Conservation (phyloP, 2,888 invertebrate species). For the Diabrotica balteata region DNA sequence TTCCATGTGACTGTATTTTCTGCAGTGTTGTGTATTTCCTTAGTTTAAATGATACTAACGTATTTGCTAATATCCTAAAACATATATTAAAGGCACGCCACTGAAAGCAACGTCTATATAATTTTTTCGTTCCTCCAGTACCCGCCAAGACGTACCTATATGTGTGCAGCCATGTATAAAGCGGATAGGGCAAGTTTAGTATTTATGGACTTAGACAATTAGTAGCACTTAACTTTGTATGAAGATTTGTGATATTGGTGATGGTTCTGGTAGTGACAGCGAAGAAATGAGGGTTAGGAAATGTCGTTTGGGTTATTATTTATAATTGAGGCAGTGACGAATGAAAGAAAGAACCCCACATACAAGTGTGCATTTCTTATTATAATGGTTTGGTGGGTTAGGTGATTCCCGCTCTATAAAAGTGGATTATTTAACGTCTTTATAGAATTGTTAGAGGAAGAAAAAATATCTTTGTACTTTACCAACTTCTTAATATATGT, state of each 20-base stretch:
- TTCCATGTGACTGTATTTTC: too few relatives aligned
- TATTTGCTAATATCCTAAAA: too few relatives aligned
- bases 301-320: conserved; percentile 5
- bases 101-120: conserved; percentile 2
- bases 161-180: conserved; percentile 41
- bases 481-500: too few relatives aligned
- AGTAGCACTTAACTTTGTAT: conserved; percentile 48
- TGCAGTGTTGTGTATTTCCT: too few relatives aligned
- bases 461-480: too few relatives aligned
- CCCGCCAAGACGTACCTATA: conserved; percentile 29
- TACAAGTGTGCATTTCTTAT: conserved; percentile 1
- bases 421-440: background rate
- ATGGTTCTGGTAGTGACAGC: conserved; percentile 8
- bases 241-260: conserved; percentile 23
- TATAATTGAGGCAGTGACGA: conserved; percentile 6
- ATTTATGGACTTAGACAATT: conserved; percentile 37
- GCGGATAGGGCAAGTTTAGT: conserved; percentile 38
- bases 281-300: conserved; percentile 1
- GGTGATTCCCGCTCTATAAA: background rate
- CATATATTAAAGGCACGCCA: background rate
- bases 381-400: background rate
- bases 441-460: background rate
- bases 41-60: background rate
- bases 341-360: background rate
- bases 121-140: conserved; percentile 26